Evolutionary conservation across 2,888 invertebrate genomes (phyloP), one percentile per base, ranked within the genome.

Genomic region (Prosapia bicincta): DNA sequence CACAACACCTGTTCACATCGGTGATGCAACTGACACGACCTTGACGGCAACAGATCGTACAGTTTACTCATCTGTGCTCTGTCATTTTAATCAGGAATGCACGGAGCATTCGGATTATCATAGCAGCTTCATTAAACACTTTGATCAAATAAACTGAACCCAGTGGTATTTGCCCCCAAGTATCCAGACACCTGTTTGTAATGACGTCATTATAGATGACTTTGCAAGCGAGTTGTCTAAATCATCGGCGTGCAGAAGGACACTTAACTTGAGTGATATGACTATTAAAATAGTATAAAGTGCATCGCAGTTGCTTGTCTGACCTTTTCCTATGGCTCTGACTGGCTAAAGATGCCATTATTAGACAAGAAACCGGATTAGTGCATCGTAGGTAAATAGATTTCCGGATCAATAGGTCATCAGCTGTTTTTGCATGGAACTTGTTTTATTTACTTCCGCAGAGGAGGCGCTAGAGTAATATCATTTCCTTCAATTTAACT

Each of bases 381-480:
- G 20, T 54, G 54, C 54, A 9, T 10, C 3, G 54, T 20, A n/a
- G 13, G 54, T 54, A 20, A 54, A 54, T 54, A 54, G 54, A 54
- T 54, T n/a, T 54, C 54, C n/a, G 54, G n/a, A 54, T 54, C 54
- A 54, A 54, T 54, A 54, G 54, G 54, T 54, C 54, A 54, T 54
- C 54, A 54, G 54, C 54, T 54, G 54, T 54, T 30, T 30, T 30
- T n/a, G n/a, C n/a, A n/a, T n/a, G n/a, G n/a, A n/a, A n/a, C n/a
- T n/a, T n/a, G n/a, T n/a, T n/a, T n/a, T n/a, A n/a, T n/a, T n/a
- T n/a, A n/a, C n/a, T n/a, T n/a, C n/a, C n/a, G n/a, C n/a, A n/a
- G n/a, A n/a, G n/a, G n/a, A n/a, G n/a, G n/a, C n/a, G n/a, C n/a
- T n/a, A n/a, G n/a, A n/a, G n/a, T n/a, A n/a, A n/a, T n/a, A n/a